phyloP scores from a whole-genome alignment of 1,140 invertebrate species.

The Gryon sp. region DNA sequence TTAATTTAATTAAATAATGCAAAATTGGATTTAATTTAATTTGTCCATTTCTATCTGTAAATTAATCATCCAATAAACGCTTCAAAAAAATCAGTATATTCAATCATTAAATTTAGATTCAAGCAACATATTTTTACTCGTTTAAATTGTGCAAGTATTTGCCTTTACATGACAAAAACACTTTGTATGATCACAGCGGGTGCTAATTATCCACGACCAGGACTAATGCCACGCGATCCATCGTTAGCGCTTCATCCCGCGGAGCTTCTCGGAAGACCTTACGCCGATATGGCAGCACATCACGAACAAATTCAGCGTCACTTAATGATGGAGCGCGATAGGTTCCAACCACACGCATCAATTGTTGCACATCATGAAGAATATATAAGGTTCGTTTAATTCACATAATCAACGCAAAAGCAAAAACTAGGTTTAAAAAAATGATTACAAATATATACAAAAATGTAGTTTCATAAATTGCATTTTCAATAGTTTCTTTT shows the following conservation, averaged over 20 bases:
- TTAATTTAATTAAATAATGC: too few relatives aligned
- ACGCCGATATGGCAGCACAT: constrained; percentile 90
- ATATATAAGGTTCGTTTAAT: constrained; percentile 84
- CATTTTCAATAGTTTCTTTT: too few relatives aligned
- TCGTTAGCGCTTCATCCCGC: constrained; percentile 84
- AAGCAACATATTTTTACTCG: neutral
- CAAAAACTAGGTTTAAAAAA: too few relatives aligned
- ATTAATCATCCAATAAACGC: too few relatives aligned
- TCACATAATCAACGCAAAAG: neutral
- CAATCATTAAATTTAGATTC: too few relatives aligned
- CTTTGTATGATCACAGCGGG: constrained; percentile 78
- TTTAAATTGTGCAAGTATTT: neutral
- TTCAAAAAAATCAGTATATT: too few relatives aligned
- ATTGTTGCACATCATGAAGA: constrained; percentile 88
- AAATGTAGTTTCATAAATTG: too few relatives aligned
- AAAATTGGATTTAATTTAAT: too few relatives aligned
- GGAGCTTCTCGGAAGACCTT: constrained; percentile 88
- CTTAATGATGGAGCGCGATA: constrained; percentile 89
- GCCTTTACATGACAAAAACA: too few relatives aligned
- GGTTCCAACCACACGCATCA: constrained; percentile 84
- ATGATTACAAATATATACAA: too few relatives aligned
- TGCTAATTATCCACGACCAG: constrained; percentile 83
- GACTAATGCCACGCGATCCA: constrained; percentile 82
- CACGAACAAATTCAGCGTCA: constrained; percentile 93
- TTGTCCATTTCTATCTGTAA: too few relatives aligned